Evolutionary conservation across 2,113 vertebrate species (phyloP), one percentile per base, ranked within the genome.

Genomic region (Arenaria interpres): DNA sequence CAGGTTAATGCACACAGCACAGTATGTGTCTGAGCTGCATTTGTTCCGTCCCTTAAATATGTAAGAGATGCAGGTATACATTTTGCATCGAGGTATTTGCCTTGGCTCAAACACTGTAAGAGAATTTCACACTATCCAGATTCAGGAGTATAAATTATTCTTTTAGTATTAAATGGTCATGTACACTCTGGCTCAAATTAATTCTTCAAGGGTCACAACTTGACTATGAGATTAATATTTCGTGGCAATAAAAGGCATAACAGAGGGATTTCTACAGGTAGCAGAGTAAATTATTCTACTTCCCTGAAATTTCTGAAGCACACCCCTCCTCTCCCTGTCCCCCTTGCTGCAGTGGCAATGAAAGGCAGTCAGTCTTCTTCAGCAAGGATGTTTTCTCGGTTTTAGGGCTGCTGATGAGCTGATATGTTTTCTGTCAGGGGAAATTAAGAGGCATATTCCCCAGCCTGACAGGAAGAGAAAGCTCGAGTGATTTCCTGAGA

Each of bases 381-480:
- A 13, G 93, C 48, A 19, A 79, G 85, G 83, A 60, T 86, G 73
- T 81, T 97, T 93, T 94, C 86, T 92, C 73, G 7, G 94, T 97
- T 97, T 97, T 76, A 93, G 74, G 60, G 82, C 73, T 93, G 90
- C 82, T 90, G 95, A 95, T 87, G 87, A 95, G 71, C 77, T 90
- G 93, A 80, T 94, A 28, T 83, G 80, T 89, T 95, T 98, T 95
- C 95, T 97, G 84, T 85, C 88, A 82, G 72, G 94, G 89, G 93
- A 97, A 97, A 96, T 96, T 92, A 94, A 89, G 28, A 90, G 80
- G 71, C 80, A 78, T 45, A 76, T 64, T 94, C 68, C 51, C 69
- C 53, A 24, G 83, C 19, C 90, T 90, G 82, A 60, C 59, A 87
- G 82, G 79, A 94, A 86, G 32, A 68, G 62, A 18, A 11, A 84